Base-by-base conservation (phyloP, 2,797 vertebrate genomes). In the Lepidocolaptes lacrymiger region DNA sequence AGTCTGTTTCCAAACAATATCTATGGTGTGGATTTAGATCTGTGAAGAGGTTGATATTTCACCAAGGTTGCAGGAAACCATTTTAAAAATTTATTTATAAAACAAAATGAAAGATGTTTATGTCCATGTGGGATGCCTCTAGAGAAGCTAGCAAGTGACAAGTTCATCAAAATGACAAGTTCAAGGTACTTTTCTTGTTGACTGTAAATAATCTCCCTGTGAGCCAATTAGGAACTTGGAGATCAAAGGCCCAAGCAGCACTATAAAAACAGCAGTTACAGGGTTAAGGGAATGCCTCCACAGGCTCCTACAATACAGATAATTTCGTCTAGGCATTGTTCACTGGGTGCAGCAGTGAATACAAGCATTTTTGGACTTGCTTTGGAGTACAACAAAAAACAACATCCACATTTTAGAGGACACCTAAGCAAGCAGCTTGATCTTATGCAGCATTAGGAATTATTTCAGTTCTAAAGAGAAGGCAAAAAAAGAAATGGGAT, bases 1-100 rank as follows among this genome's bases (percentile, higher is more conserved):
- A 94, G 80, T 92, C 96, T 94, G 95, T 97, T 98, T 98, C 95
- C 95, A 98, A 98, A 97, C 95, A 97, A 46, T 39, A 72, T 39
- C 30, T 71, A 58, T 5, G 10, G 28, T 64, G 79, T 90, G 64
- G 87, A 82, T 89, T 97, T 96, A 94, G 91, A 96, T 88, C 51
- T 84, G 73, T 71, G 68, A 85, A 86, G 94, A 97, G 91, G 86
- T 43, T 97, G 95, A 74, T 91, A 95, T 95, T 97, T 97, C 93
- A 97, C 95, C 95, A 95, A 97, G 89, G 92, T 94, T 97, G 96
- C n/a, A 72, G 44, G 30, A 98, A 98, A 97, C 88, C 68, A 96
- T 85, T 96, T 88, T 14, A 39, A 61, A 89, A 86, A 91, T 23
- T 71, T 90, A 93, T 91, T 96, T 95, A 94, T 95, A 96, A 96